Percentiles rank a stretch among this genome's conserved stretches.
These are phyloP conservation scores for Xestia xanthographa DNA, from an alignment of 2,888 invertebrate genomes.

Conservation along the genomic window DNA sequence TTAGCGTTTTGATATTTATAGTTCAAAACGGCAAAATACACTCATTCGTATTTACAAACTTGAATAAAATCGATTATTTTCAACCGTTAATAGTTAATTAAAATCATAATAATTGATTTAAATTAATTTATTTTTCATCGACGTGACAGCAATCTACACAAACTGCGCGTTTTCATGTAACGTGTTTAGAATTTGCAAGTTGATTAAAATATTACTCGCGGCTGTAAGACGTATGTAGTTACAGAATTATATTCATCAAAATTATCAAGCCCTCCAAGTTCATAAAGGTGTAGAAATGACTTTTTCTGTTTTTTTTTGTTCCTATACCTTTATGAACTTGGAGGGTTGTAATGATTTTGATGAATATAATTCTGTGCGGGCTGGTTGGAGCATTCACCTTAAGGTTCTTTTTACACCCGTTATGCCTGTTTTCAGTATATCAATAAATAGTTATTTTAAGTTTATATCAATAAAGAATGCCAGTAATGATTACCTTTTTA, in stretches of 20 bases:
- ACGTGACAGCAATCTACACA: not conserved
- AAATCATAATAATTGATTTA: conserved; percentile 10
- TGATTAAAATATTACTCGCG: no score
- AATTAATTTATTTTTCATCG: conserved; percentile 3
- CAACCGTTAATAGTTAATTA: conserved; percentile 3
- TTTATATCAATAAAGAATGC: not conserved
- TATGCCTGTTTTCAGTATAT: not conserved
- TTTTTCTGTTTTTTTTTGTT: no score
- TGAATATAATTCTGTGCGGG: no score
- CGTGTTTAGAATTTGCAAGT: no score
- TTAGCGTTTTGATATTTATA: no score
- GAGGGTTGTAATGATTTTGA: no score
- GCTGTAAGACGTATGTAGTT: no score
- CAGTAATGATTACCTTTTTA: conserved; percentile 38
- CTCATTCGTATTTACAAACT: not conserved
- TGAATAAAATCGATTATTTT: not conserved
- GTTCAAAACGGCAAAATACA: not conserved
- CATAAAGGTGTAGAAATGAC: no score
- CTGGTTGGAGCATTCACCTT: no score
- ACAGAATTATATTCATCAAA: no score
- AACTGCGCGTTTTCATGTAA: not conserved
- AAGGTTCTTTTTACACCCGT: not conserved
- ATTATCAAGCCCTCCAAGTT: no score
- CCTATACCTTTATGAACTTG: no score
- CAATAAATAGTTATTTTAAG: not conserved